Conservation (phyloP, 2,797 vertebrate genomes). For the Orientallactaga sibirica region DNA sequence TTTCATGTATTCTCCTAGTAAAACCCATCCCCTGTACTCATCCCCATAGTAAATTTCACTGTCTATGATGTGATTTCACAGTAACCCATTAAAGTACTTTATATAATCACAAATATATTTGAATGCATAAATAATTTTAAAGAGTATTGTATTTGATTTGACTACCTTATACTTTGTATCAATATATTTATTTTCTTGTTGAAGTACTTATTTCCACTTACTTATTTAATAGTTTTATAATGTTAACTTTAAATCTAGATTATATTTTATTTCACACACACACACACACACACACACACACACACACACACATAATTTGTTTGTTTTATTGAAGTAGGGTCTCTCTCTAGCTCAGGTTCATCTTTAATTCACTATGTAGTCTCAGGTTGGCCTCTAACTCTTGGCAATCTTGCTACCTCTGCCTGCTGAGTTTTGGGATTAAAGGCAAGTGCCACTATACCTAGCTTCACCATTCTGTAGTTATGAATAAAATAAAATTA, state of each 20-base stretch:
- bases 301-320: too few relatives aligned
- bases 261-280: not conserved
- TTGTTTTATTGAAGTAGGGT: too few relatives aligned
- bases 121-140: not conserved
- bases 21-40: not conserved
- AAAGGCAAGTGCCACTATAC: too few relatives aligned
- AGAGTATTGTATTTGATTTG: not conserved
- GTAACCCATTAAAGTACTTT: not conserved
- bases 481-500: too few relatives aligned
- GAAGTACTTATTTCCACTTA: not conserved
- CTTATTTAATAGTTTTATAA: not conserved
- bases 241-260: not conserved
- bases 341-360: too few relatives aligned
- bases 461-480: too few relatives aligned
- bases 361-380: too few relatives aligned
- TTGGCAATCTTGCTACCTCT: too few relatives aligned
- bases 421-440: too few relatives aligned
- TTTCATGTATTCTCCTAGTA: fast-evolving
- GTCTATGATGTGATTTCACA: not conserved
- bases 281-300: too few relatives aligned
- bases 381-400: too few relatives aligned
- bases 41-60: not conserved
- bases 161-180: not conserved
- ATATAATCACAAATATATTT: not conserved
- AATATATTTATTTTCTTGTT: not conserved